These are phyloP conservation scores for Salarias fasciatus DNA, from an alignment of 2,797 vertebrate species.

Conservation along the genomic window DNA sequence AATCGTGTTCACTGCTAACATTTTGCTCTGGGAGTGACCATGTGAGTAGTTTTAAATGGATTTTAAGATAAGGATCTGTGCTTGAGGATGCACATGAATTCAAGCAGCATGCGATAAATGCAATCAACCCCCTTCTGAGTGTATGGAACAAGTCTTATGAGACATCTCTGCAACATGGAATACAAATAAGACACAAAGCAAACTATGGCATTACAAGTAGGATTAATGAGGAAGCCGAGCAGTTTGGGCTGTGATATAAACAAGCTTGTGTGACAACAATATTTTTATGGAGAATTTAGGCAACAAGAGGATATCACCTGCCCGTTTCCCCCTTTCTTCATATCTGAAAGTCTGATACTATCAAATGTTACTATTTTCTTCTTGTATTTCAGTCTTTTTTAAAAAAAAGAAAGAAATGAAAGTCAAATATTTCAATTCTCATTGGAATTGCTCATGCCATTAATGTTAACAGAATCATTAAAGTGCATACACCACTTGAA, in stretches of 20 bases:
- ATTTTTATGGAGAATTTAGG: background rate
- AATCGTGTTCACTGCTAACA: background rate
- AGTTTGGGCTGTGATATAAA: conserved; percentile 8
- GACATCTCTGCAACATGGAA: conserved; percentile 22
- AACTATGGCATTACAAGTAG: conserved; percentile 19
- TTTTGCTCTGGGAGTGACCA: background rate
- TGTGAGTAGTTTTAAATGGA: conserved; percentile 4
- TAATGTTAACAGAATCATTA: conserved; percentile 16
- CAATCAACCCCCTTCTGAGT: conserved; percentile 46
- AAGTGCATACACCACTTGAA: conserved; percentile 44
- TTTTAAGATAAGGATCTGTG: conserved; percentile 16
- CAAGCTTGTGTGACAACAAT: conserved; percentile 13
- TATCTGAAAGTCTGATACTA: background rate
- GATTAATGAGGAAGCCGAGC: conserved; percentile 24
- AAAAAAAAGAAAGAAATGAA: conserved; percentile 17
- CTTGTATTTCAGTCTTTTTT: background rate
- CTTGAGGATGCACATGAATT: conserved; percentile 32
- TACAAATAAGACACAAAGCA: conserved; percentile 27
- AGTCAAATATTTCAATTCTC: conserved; percentile 24
- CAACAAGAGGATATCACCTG: background rate
- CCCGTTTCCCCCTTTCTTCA: conserved; percentile 2
- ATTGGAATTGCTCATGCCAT: conserved; percentile 15
- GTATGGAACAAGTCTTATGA: conserved; percentile 22
- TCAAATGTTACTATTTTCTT: too few relatives aligned
- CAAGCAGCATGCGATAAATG: conserved; percentile 26